Evolutionary conservation across 2,797 vertebrate genomes (phyloP), one percentile per base, ranked within the genome.

Genomic region (Siniperca undulata): DNA sequence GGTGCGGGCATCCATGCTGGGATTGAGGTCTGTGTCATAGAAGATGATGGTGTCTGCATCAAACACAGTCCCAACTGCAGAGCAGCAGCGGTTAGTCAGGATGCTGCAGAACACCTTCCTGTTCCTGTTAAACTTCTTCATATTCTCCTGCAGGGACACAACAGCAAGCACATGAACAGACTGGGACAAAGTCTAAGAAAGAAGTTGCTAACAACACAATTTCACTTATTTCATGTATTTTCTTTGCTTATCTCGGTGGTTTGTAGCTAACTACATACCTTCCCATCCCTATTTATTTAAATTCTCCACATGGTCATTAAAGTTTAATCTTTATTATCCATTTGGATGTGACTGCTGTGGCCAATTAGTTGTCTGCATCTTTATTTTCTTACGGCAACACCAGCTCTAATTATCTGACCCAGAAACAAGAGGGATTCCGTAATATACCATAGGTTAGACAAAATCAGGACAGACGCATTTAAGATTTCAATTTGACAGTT

Each of bases 11-110:
- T 98, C 98, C 96, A 98, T 97, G 90, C 97, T 97, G 62, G 98
- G 98, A 91, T 98, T 98, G 58, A 98, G 95, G 86, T 99, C 97
- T 0, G 97, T 98, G 95, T 99, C 98, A 27, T 98, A 98, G 91
- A 99, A 98, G 68, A 99, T 96, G 50, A 98, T 96, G 0, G 97
- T 98, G 92, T 99, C 97, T 3, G 98, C 97, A 42, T 98, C 97
- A 2, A 98, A 96, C 69, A 98, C 95, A 22, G 95, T 96, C 64
- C 97, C 97, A 24, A 98, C 96, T 0, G 97, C 95, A n/a, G 97
- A 95, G 81, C 97, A 97, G 90, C 98, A 98, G 83, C 97, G 97
- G 82, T 97, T 98, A 86, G 97, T 98, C 83, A 99, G 95, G 93
- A 99, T 97, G 90, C 96, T 95, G 89, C 98, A 98, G 95, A 98